phyloP scores from a whole-genome alignment of 1,140 invertebrate species.

The Trichonephila clavipes region DNA sequence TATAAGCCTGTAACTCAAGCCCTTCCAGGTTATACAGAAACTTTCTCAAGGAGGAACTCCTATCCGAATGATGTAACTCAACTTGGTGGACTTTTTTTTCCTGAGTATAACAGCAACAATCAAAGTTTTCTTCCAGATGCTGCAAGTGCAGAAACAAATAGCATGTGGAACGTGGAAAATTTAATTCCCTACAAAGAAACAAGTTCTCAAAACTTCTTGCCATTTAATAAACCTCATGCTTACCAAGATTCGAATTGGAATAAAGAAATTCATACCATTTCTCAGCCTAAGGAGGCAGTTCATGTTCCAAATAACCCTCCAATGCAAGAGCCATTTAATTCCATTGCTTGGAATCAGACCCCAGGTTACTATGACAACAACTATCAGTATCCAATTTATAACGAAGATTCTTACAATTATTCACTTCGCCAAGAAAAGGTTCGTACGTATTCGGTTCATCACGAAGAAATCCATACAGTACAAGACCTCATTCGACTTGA shows the following conservation, averaged over 20 bases:
- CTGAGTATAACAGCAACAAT: not conserved
- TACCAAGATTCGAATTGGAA: too few relatives aligned
- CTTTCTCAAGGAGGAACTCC: not conserved
- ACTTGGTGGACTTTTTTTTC: not conserved
- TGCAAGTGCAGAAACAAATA: not conserved
- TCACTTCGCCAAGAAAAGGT: slow-evolving; percentile 2
- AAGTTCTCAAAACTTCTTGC: too few relatives aligned
- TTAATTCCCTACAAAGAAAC: too few relatives aligned
- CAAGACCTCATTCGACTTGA: not conserved
- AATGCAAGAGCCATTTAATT: not conserved
- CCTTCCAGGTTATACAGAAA: not conserved
- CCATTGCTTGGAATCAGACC: not conserved
- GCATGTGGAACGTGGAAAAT: too few relatives aligned
- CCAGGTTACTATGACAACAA: not conserved
- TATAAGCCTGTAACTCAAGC: not conserved
- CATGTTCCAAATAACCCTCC: too few relatives aligned
- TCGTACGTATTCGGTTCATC: not conserved
- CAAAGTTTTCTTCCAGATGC: not conserved
- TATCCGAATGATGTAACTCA: not conserved
- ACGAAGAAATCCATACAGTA: not conserved
- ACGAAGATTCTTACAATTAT: not conserved
- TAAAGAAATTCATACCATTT: too few relatives aligned
- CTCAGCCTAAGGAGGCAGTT: too few relatives aligned
- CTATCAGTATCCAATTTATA: not conserved
- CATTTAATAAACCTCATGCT: too few relatives aligned